A percentile compares a stretch with the other conserved stretches of the same genome.
phyloP scores from a whole-genome alignment of 2,797 vertebrate genomes.

The Coilia nasus region DNA sequence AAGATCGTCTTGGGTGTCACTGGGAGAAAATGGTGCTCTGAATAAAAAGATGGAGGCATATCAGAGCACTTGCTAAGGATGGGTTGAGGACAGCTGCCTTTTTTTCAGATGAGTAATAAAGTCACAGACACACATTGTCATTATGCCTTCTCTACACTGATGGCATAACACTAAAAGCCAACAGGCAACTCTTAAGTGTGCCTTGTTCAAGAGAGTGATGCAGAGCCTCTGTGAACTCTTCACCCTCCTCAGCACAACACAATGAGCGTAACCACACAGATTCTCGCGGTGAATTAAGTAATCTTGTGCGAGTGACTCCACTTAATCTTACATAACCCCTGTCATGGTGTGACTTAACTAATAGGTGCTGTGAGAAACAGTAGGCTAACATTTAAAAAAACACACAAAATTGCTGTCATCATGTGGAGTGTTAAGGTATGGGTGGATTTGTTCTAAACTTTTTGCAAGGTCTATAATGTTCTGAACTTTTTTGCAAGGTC shows the following conservation, averaged over 20 bases:
- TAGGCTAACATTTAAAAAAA: not conserved
- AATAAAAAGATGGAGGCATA: not conserved
- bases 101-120: not conserved
- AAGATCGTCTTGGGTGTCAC: not conserved
- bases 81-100: not conserved
- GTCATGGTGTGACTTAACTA: no score
- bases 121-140: not conserved
- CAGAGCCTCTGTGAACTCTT: not conserved
- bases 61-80: not conserved
- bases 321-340: no score
- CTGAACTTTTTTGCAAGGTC: no score
- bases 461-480: no score
- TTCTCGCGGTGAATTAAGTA: not conserved
- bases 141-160: not conserved
- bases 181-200: not conserved
- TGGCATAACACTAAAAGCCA: not conserved
- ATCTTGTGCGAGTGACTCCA: not conserved
- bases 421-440: no score
- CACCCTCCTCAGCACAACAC: not conserved
- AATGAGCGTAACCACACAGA: not conserved
- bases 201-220: not conserved
- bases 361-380: not conserved
- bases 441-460: no score
- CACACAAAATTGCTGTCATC: not conserved
- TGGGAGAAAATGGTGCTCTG: not conserved